These are phyloP conservation scores for Arbacia lixula DNA, from an alignment of 53 echinoderm and acorn worm genomes.

Conservation along the genomic window DNA sequence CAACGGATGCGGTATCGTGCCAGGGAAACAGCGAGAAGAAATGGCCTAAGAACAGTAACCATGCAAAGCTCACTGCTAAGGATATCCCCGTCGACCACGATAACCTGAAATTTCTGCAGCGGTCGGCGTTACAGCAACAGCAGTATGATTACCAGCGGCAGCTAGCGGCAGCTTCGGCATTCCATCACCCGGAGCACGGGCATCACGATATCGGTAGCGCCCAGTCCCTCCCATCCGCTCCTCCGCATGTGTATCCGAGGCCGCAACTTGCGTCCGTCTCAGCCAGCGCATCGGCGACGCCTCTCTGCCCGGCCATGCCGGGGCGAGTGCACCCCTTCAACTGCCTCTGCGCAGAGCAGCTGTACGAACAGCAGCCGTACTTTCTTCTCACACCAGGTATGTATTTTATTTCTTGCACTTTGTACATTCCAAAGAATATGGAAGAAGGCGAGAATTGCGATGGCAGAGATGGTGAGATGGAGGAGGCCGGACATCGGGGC, in stretches of 20 bases:
- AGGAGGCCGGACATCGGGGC: no score
- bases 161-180: constrained; percentile 2
- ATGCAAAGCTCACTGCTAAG: neutral
- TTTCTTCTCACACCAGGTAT: constrained; percentile 21
- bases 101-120: no score
- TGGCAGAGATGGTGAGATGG: no score
- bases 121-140: neutral
- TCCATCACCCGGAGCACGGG: neutral
- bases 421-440: no score
- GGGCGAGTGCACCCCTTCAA: constrained; percentile 23
- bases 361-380: neutral
- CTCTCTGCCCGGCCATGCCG: neutral
- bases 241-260: neutral
- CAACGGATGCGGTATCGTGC: no score
- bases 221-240: neutral
- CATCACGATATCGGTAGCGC: neutral
- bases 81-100: no score
- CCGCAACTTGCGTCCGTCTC: neutral
- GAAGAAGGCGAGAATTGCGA: no score
- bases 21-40: no score
- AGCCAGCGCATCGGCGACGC: neutral
- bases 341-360: constrained; percentile 18
- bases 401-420: neutral
- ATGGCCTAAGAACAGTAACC: neutral
- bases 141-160: constrained; percentile 9